Evolutionary conservation across 2,113 vertebrate species (phyloP).

Genomic region (Microtus richardsoni): DNA sequence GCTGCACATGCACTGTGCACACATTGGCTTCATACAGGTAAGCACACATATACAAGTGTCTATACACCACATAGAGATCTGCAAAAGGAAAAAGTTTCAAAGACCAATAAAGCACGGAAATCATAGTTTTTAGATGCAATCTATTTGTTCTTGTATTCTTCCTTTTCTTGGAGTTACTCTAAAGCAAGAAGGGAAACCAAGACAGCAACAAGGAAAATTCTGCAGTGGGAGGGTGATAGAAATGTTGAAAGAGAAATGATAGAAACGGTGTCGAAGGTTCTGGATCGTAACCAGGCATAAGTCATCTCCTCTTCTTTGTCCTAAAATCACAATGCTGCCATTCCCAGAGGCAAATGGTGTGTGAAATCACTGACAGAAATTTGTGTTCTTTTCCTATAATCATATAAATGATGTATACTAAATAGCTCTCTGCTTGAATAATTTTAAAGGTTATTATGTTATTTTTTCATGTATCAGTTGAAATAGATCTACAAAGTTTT

Average conservation of each 20-base stretch:
- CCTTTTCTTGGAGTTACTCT: not conserved
- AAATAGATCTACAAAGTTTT: not conserved
- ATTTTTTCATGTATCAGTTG: not conserved
- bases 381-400: not conserved
- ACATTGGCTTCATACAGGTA: not conserved
- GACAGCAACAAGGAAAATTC: not conserved
- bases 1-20: not conserved
- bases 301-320: not conserved
- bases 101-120: not conserved
- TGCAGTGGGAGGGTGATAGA: not conserved
- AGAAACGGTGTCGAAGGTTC: not conserved
- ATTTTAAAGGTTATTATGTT: slow-evolving; percentile 6
- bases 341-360: not conserved
- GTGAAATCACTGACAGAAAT: not conserved
- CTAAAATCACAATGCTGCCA: not conserved
- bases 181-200: not conserved
- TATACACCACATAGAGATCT: not conserved
- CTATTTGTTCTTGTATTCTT: not conserved
- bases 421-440: not conserved
- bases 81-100: not conserved
- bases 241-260: not conserved
- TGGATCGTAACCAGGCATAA: not conserved
- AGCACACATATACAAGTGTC: not conserved
- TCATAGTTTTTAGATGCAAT: not conserved
- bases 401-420: not conserved